These are phyloP conservation scores for Micoletzkya japonica DNA, from an alignment of 2,888 invertebrate genomes.

Conservation along the genomic window DNA sequence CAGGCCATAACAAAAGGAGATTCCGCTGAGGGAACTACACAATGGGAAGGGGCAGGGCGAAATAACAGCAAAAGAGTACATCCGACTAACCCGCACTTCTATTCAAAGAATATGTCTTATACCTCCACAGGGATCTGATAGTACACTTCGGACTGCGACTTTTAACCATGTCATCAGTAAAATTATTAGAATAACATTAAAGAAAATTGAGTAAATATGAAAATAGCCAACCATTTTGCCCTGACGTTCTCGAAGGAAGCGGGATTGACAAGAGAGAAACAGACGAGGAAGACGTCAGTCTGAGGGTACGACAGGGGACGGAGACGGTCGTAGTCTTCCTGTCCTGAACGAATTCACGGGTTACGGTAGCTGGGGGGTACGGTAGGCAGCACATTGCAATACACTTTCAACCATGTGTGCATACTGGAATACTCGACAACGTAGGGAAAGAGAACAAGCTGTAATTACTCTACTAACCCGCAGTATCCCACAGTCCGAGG, in stretches of 20 bases:
- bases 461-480: slow-evolving; percentile 55
- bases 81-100: no score
- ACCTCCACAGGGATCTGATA: no score
- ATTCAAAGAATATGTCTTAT: no score
- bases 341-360: slow-evolving; percentile 13
- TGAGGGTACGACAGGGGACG: slow-evolving; percentile 54
- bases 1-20: no score
- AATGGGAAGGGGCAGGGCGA: no score
- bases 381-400: neutral
- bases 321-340: slow-evolving; percentile 36
- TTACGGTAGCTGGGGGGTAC: neutral
- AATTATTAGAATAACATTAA: no score
- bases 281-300: slow-evolving; percentile 73
- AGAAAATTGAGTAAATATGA: neutral
- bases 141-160: no score
- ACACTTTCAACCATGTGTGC: neutral
- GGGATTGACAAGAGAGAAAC: slow-evolving; percentile 97
- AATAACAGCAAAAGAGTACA: no score
- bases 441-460: no score
- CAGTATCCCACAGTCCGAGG: slow-evolving; percentile 57
- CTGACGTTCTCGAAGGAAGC: slow-evolving; percentile 99
- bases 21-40: no score
- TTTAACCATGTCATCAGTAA: no score
- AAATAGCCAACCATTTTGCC: slow-evolving; percentile 86
- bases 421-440: neutral